Evolutionary conservation across 1,140 invertebrate species (phyloP).

Genomic region (Cotesia typhae): DNA sequence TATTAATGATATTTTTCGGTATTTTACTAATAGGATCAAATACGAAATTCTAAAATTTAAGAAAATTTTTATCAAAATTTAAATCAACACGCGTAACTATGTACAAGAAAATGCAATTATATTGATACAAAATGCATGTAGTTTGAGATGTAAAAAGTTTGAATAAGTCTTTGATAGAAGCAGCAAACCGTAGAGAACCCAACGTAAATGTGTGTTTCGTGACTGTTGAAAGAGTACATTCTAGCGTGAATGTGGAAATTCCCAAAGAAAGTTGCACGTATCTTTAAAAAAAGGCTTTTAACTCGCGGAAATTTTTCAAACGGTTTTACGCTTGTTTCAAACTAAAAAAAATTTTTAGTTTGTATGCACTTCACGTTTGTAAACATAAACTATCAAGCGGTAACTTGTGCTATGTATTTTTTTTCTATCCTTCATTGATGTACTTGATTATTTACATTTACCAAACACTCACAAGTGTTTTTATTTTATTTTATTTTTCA

Average conservation of each 20-base stretch:
- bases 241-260: constrained; percentile 20
- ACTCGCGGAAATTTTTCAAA: constrained; percentile 16
- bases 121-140: no score
- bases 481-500: no score
- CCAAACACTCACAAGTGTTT: no score
- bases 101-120: no score
- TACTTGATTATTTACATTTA: no score
- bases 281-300: constrained; percentile 15
- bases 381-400: neutral
- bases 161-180: neutral
- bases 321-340: constrained; percentile 15
- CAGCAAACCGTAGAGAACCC: neutral
- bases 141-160: no score
- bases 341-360: constrained; percentile 5
- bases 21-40: no score
- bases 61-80: no score
- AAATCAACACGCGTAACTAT: no score
- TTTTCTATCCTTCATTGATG: neutral
- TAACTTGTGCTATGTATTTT: neutral
- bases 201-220: neutral
- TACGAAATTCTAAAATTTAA: no score
- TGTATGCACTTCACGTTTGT: neutral
- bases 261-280: constrained; percentile 26
- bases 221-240: constrained; percentile 4
- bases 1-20: no score